These are phyloP conservation scores for Plectrocnemia conspersa DNA, from an alignment of 1,140 invertebrate genomes.

Conservation along the genomic window DNA sequence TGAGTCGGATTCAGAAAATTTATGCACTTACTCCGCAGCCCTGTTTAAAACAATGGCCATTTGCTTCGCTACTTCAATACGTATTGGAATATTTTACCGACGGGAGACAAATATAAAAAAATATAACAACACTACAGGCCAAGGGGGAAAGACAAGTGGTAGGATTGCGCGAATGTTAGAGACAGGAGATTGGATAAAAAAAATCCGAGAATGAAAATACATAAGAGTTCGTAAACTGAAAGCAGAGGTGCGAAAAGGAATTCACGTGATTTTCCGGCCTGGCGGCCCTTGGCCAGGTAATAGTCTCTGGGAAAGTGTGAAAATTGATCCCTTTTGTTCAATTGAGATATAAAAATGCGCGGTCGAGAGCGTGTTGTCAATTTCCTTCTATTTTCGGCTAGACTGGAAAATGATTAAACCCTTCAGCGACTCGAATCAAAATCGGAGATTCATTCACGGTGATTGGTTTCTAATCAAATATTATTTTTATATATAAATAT, in stretches of 20 bases:
- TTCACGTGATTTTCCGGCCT: constrained; percentile 21
- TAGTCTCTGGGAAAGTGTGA: constrained; percentile 5
- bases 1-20: no score
- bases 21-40: no score
- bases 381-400: no score
- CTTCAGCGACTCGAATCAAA: no score
- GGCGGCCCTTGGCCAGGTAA: constrained; percentile 15
- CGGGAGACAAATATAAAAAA: no score
- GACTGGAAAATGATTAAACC: no score
- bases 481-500: no score
- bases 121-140: no score
- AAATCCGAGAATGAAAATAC: constrained; percentile 8
- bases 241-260: constrained; percentile 4
- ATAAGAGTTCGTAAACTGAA: not conserved
- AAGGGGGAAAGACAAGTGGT: no score
- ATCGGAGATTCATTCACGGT: no score
- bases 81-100: not conserved
- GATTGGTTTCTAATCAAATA: no score
- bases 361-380: not conserved
- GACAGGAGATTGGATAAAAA: not conserved
- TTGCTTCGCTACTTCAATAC: constrained; percentile 5
- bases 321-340: constrained; percentile 18
- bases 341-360: not conserved
- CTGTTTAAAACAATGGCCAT: constrained; percentile 10
- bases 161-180: no score